Base-by-base conservation (phyloP, 1,140 invertebrate species). In the Zaprionus gabonicus region DNA sequence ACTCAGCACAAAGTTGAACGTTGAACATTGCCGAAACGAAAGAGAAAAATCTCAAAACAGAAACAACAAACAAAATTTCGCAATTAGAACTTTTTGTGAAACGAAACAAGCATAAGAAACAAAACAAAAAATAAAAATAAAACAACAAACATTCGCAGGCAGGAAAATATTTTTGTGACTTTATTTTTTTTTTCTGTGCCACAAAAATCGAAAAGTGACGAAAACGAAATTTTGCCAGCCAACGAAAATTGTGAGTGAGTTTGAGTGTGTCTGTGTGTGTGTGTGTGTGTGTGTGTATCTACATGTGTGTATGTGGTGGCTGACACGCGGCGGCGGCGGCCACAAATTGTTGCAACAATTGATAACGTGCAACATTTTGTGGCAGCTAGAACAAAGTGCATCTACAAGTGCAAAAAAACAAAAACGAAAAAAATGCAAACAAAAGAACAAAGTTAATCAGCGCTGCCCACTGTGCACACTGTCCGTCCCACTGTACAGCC, bases 401-500 rank as follows among this genome's bases (percentile, higher is more conserved):
- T 82, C 78, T 76, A 78, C 68, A 76, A 82, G 82, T 85, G 71
- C 68, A 76, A 57, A 70, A 70, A 55, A 51, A 80, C 41, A 60
- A 59, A 51, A 41, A n/a, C 1, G n/a, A 41, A 82, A 57, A 69
- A 53, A 57, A 17, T 17, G 15, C n/a, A 3, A n/a, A 20, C 10
- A 9, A 31, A 34, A 34, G 31, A 34, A 34, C 31, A 34, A 34
- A 34, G 9, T 34, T 34, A 3, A 34, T 34, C 31, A 34, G 20
- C 20, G 23, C 36, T 46, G 58, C 36, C 28, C 72, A 17, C 41
- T 15, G 57, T 70, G 34, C 57, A 28, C 20, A 23, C 23, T 31
- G 58, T 41, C 25, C 6, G 25, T 5, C 53, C 46, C 10, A n/a
- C 41, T 15, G 41, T 46, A 20, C 46, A 20, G 9, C 46, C 46